Conservation (phyloP, 1,140 invertebrate genomes). For the Vanessa atalanta region DNA sequence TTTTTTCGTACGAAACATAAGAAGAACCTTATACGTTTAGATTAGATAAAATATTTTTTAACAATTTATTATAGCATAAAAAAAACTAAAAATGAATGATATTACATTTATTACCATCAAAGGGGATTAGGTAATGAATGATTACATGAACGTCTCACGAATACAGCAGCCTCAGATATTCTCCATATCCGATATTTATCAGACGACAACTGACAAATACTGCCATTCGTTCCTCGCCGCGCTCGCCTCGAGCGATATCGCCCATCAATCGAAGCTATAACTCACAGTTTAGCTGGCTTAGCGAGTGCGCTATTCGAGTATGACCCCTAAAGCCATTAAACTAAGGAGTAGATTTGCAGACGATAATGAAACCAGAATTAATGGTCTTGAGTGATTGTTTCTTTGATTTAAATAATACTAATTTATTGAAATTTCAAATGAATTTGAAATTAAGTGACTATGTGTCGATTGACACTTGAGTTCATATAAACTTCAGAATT, state of each 20-base stretch:
- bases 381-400: slow-evolving; percentile 2
- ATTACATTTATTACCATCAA: slow-evolving; percentile 8
- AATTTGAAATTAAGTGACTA: neutral
- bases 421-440: neutral
- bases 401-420: neutral
- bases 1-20: too few species aligned
- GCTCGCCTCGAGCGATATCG: slow-evolving; percentile 21
- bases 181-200: slow-evolving; percentile 27
- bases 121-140: slow-evolving; percentile 7
- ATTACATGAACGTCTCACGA: slow-evolving; percentile 14
- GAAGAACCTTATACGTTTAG: too few species aligned
- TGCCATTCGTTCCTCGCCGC: slow-evolving; percentile 16
- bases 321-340: slow-evolving; percentile 2
- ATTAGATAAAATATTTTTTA: neutral
- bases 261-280: slow-evolving; percentile 21
- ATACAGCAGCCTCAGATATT: slow-evolving; percentile 23
- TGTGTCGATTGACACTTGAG: too few species aligned
- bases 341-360: slow-evolving; percentile 12
- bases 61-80: neutral
- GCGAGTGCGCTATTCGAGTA: neutral
- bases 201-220: slow-evolving; percentile 27
- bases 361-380: neutral
- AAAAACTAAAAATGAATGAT: slow-evolving; percentile 6
- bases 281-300: slow-evolving; percentile 25
- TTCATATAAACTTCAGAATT: too few species aligned